Conservation (phyloP, 2,888 invertebrate species). For the Patella pellucida region DNA sequence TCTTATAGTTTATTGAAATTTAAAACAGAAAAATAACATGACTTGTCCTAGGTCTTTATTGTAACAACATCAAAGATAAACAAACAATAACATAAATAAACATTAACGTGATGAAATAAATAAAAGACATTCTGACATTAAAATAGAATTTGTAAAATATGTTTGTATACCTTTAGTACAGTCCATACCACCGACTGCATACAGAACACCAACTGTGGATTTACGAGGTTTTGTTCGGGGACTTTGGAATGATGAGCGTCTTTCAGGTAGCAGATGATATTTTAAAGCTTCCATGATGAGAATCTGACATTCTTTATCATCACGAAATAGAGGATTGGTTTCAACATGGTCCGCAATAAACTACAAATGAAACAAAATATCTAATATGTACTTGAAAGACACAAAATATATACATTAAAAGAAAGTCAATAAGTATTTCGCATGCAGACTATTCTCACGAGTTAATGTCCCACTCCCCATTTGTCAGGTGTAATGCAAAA, state of each 20-base stretch:
- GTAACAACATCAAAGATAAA: no score
- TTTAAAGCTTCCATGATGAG: slow-evolving; percentile 94
- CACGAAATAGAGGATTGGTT: slow-evolving; percentile 76
- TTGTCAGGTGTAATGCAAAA: no score
- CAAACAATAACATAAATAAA: no score
- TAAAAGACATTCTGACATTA: not conserved
- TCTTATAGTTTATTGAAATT: no score
- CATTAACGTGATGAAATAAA: not conserved
- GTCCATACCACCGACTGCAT: slow-evolving; percentile 94
- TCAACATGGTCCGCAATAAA: slow-evolving; percentile 92
- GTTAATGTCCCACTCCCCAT: no score
- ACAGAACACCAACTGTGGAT: slow-evolving; percentile 88
- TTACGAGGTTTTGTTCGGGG: slow-evolving; percentile 89
- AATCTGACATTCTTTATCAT: slow-evolving; percentile 83
- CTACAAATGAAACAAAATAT: slow-evolving; percentile 69
- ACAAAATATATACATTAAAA: no score
- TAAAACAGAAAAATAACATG: no score
- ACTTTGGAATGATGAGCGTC: slow-evolving; percentile 79
- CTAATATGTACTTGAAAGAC: no score
- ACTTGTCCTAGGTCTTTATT: no score
- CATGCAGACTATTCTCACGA: no score
- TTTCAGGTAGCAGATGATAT: slow-evolving; percentile 91
- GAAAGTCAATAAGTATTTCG: no score
- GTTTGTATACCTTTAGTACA: slow-evolving; percentile 80
- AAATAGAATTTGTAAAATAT: no score